Evolutionary conservation across 2,113 vertebrate genomes (phyloP).

Genomic region (Lophochroa leadbeateri): DNA sequence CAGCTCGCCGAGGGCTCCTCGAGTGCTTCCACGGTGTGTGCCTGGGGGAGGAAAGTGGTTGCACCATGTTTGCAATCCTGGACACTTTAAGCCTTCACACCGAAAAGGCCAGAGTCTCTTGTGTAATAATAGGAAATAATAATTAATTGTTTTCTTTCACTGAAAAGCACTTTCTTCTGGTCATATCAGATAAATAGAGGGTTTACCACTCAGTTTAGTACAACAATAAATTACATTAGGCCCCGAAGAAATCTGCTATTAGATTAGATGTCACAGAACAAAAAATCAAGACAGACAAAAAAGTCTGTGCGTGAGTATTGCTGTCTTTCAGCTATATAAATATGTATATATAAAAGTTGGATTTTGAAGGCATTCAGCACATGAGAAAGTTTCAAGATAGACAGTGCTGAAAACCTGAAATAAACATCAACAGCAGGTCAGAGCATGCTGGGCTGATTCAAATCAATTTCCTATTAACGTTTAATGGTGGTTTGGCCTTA

Average conservation of each 20-base stretch:
- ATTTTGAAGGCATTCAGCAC: not conserved
- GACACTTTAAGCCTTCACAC: not conserved
- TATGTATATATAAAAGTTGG: not conserved
- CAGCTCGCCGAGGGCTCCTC: not conserved
- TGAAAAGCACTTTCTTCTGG: not conserved
- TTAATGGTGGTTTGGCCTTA: not conserved
- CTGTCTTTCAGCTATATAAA: not conserved
- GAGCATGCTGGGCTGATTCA: not conserved
- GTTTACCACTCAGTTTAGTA: not conserved
- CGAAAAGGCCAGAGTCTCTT: not conserved
- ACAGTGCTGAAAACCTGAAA: not conserved
- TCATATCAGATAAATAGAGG: not conserved
- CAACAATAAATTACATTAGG: not conserved
- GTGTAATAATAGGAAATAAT: slow-evolving; percentile 51
- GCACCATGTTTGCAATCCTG: not conserved
- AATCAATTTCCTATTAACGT: not conserved
- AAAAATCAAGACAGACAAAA: not conserved
- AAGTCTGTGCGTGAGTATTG: not conserved
- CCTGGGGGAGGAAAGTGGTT: not conserved
- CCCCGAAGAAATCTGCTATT: not conserved
- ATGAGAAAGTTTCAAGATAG: not conserved
- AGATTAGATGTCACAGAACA: not conserved
- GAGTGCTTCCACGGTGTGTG: not conserved
- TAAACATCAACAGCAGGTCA: not conserved
- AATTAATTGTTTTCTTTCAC: slow-evolving; percentile 22